These are phyloP conservation scores for Amphiprion clarkii DNA, from an alignment of 2,797 vertebrate species.

Conservation along the genomic window DNA sequence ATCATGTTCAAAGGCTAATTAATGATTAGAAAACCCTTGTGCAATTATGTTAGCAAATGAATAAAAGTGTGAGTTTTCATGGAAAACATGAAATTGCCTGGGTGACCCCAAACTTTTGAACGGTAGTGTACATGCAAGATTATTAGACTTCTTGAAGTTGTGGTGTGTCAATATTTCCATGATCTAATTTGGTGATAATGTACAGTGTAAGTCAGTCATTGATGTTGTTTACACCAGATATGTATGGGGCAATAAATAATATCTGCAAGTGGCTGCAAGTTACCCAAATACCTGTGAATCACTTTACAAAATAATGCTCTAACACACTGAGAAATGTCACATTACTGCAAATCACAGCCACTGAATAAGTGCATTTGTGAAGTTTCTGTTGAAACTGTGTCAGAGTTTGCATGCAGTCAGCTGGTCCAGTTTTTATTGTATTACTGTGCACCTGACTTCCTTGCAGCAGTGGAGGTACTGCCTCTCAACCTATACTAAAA, in stretches of 20 bases:
- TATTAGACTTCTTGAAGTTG: background rate
- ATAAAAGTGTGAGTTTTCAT: no score
- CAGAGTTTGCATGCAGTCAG: background rate
- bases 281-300: background rate
- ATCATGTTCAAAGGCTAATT: no score
- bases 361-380: background rate
- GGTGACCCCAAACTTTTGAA: no score
- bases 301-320: background rate
- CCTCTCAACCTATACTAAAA: no score
- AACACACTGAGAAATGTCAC: background rate
- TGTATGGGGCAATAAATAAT: background rate
- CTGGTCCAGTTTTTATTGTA: background rate
- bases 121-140: no score
- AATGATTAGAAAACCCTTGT: no score
- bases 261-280: background rate
- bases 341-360: background rate
- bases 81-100: no score
- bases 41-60: no score
- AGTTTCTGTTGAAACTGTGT: background rate
- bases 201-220: background rate
- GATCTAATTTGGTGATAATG: background rate
- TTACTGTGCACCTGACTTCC: background rate
- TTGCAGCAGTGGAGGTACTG: no score
- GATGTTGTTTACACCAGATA: background rate
- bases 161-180: no score